Conservation (phyloP, 2,797 vertebrate genomes). For the Phoeniculus purpureus region DNA sequence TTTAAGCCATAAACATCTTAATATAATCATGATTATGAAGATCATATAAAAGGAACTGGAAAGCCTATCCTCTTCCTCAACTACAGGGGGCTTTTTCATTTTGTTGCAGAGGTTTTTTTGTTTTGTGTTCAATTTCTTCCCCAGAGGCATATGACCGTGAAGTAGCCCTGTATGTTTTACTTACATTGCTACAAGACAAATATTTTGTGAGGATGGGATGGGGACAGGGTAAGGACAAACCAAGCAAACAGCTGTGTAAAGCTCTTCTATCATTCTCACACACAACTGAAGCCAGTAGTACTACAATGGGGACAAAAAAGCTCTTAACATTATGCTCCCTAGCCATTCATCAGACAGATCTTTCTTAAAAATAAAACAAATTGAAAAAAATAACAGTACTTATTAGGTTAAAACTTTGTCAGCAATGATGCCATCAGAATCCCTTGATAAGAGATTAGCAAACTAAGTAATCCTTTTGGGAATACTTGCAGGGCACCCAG, state of each 20-base stretch:
- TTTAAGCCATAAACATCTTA: background rate
- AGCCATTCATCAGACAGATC: background rate
- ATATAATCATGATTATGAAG: background rate
- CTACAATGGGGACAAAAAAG: background rate
- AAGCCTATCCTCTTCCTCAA: background rate
- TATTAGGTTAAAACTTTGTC: background rate
- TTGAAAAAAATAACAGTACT: background rate
- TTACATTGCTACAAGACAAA: background rate
- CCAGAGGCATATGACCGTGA: background rate
- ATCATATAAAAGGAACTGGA: background rate
- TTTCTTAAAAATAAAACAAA: background rate
- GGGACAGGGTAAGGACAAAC: background rate
- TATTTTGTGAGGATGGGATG: background rate
- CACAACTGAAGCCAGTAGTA: background rate
- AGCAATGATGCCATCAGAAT: background rate
- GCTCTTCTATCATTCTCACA: background rate
- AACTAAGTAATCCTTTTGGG: background rate
- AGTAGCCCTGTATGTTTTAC: background rate
- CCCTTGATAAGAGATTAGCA: background rate
- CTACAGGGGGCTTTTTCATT: background rate
- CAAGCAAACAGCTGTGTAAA: background rate
- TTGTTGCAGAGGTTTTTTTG: background rate
- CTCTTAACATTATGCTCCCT: background rate
- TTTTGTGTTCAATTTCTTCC: background rate
- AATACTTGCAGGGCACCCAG: background rate